A percentile compares a stretch with the other conserved stretches of the same genome.
Conservation (phyloP, 2,888 invertebrate species). For the Acleris holmiana region DNA sequence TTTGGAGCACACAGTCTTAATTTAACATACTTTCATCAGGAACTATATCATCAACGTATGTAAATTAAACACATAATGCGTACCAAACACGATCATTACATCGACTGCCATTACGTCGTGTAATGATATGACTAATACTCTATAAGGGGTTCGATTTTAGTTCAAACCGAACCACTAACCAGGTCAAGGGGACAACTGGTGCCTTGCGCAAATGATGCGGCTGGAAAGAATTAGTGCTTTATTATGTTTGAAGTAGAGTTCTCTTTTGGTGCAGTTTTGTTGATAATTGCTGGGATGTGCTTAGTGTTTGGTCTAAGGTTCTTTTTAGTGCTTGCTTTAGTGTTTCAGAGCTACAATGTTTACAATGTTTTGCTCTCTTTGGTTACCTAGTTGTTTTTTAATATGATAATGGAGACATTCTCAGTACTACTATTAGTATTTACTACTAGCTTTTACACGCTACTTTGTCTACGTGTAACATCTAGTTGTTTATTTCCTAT, state of each 20-base stretch:
- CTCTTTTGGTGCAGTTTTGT: background rate
- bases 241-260: background rate
- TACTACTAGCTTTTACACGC: too few relatives aligned
- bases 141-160: constrained; percentile 61
- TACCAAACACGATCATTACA: background rate
- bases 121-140: constrained; percentile 52
- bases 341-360: background rate
- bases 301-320: background rate
- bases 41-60: background rate
- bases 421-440: too few relatives aligned
- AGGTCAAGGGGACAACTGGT: constrained; percentile 63
- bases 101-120: background rate
- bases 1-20: too few relatives aligned
- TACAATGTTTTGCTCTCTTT: too few relatives aligned
- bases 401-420: too few relatives aligned
- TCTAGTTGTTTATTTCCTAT: too few relatives aligned
- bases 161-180: constrained; percentile 54
- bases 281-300: background rate
- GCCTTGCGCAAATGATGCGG: constrained; percentile 56
- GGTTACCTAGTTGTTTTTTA: too few relatives aligned
- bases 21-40: too few relatives aligned
- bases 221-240: constrained; percentile 3
- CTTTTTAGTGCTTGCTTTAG: constrained; percentile 11
- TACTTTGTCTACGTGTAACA: too few relatives aligned
- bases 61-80: background rate